These are phyloP conservation scores for Phengaris alcon DNA, from an alignment of 2,888 invertebrate genomes.

Conservation along the genomic window DNA sequence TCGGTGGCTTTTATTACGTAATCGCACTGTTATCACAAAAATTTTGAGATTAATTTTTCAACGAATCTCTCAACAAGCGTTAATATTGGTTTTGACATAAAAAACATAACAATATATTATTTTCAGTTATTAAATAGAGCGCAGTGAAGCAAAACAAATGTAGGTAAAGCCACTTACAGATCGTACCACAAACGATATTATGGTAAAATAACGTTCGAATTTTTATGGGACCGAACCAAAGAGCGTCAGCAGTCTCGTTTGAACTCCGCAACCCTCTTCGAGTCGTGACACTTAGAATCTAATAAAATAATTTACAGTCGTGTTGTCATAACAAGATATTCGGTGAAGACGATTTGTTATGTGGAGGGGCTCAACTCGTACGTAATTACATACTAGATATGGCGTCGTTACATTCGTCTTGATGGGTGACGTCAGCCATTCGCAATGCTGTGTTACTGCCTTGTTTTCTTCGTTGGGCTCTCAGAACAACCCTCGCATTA, in stretches of 20 bases:
- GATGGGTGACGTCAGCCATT: not conserved
- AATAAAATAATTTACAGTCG: constrained; percentile 32
- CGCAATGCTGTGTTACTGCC: not conserved
- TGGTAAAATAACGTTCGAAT: constrained; percentile 20
- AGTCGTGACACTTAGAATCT: constrained; percentile 26
- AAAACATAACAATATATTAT: not conserved
- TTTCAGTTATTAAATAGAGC: not conserved
- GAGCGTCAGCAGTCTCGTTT: constrained; percentile 10
- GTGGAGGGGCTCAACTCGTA: constrained; percentile 32
- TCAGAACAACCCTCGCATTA: not conserved
- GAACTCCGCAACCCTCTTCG: constrained; percentile 18
- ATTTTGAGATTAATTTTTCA: too few species aligned
- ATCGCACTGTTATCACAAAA: too few species aligned
- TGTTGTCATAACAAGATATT: constrained; percentile 34
- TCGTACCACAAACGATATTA: constrained; percentile 9
- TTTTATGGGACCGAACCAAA: constrained; percentile 2
- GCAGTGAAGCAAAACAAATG: not conserved
- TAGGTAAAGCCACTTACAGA: not conserved
- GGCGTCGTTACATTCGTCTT: constrained; percentile 29
- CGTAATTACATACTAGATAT: constrained; percentile 29
- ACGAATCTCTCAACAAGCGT: too few species aligned
- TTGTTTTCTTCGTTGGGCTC: not conserved
- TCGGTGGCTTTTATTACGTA: too few species aligned
- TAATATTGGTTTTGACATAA: not conserved
- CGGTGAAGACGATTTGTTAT: constrained; percentile 33